phyloP scores from a whole-genome alignment of 2,888 invertebrate genomes.

The Chorisops tibialis region DNA sequence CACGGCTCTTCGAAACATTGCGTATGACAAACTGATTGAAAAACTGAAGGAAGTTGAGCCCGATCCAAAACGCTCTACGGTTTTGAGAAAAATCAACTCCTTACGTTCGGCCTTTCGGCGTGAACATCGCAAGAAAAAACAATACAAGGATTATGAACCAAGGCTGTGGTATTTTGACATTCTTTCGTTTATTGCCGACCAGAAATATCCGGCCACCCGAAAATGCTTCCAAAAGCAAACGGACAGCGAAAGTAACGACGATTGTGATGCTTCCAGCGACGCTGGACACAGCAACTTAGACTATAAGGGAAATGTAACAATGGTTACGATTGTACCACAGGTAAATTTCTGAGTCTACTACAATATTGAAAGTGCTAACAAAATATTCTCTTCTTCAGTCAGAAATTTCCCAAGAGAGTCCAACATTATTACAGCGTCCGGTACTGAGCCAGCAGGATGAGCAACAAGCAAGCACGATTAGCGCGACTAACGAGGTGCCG shows the following conservation, averaged over 20 bases:
- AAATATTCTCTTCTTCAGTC: background rate
- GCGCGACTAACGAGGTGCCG: background rate
- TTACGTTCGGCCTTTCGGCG: constrained; percentile 48
- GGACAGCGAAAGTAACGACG: background rate
- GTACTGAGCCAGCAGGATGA: background rate
- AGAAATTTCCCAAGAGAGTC: background rate
- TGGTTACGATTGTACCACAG: background rate
- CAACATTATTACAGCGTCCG: background rate
- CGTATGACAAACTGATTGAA: constrained; percentile 49
- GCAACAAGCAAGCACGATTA: background rate
- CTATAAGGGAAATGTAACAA: constrained; percentile 42
- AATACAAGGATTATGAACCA: constrained; percentile 46
- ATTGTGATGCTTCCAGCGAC: background rate
- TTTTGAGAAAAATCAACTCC: constrained; percentile 50
- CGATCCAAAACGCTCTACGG: constrained; percentile 49
- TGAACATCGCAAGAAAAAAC: constrained; percentile 45
- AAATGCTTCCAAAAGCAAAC: constrained; percentile 38
- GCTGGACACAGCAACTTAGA: constrained; percentile 44
- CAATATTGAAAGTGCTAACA: background rate
- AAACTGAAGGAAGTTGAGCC: constrained; percentile 50
- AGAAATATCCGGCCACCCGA: constrained; percentile 40
- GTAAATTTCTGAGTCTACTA: background rate
- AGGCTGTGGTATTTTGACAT: constrained; percentile 50
- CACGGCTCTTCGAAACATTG: constrained; percentile 46
- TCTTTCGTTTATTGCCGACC: constrained; percentile 48